Evolutionary conservation across 2,888 invertebrate species (phyloP), one percentile per base, ranked within the genome.

Genomic region (Mayetiola destructor): DNA sequence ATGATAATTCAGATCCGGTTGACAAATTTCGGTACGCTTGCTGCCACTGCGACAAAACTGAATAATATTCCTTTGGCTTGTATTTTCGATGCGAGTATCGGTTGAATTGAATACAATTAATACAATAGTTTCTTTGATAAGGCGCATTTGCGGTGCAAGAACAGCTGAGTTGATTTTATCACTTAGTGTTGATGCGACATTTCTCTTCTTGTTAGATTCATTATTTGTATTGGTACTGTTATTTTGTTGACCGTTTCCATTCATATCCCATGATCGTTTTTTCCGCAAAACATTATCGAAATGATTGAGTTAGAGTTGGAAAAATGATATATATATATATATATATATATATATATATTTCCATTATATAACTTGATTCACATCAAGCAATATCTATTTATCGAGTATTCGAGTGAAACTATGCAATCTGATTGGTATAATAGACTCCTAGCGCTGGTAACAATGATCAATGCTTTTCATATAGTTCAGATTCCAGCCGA

Each of bases 101-200:
- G 81, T 78, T 59, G 82, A 80, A 67, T 87, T 85, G 67, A 87
- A 85, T 16, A 85, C 79, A n/a, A 88, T 81, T 55, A 88, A 71
- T n/a, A 86, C 79, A 37, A 87, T 82, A 30, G 82, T 77, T 68
- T 88, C 88, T 1, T 80, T 81, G 59, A 84, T 76, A 64, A 77
- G 76, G 67, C 80, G 77, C 61, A 71, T 70, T 59, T 69, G 71
- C 48, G 56, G 39, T 27, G 48, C 32, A 2, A 40, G 14, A 23
- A 57, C 9, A 14, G 42, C 48, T 3, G 1, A 57, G 53, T 8
- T 14, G n/a, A 18, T 42, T 21, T 3, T n/a, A 16, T 27, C 18
- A 2, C 36, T 30, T 39, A 14, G 14, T 55, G 39, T 5, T 4
- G 20, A 9, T 18, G 39, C 37, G 9, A 37, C 9, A 37, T 37